Evolutionary conservation across 2,797 vertebrate species (phyloP).

Genomic region (Lacerta bilineata): DNA sequence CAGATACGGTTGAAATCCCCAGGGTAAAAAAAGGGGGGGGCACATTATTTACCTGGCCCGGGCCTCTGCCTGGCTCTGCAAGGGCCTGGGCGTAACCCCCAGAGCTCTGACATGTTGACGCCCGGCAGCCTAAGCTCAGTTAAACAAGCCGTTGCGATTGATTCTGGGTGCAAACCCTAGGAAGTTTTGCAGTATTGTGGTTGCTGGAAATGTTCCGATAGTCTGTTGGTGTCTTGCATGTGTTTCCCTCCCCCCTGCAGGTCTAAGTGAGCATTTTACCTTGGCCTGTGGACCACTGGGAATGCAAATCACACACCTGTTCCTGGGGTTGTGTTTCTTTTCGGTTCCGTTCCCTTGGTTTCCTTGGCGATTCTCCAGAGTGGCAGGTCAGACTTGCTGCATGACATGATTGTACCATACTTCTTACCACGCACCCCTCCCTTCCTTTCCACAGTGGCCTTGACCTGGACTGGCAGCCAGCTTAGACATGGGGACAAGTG

Average conservation of each 20-base stretch:
- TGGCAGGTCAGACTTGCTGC: neutral
- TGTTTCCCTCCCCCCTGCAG: neutral
- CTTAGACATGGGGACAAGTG: conserved; percentile 76
- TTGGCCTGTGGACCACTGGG: neutral
- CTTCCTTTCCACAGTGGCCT: conserved; percentile 46
- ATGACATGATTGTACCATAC: neutral
- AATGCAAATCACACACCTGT: neutral
- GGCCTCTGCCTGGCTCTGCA: too few relatives aligned
- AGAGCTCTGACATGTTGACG: neutral
- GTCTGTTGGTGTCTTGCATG: neutral
- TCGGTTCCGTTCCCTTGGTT: neutral
- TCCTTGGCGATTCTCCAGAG: neutral
- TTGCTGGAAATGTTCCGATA: neutral
- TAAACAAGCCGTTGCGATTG: neutral
- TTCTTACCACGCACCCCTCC: fast-evolving
- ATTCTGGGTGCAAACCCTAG: neutral
- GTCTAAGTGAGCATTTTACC: neutral
- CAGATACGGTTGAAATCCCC: too few relatives aligned
- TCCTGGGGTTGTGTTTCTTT: neutral
- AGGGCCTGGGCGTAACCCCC: neutral
- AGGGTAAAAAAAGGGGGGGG: too few relatives aligned
- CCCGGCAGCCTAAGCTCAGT: too few relatives aligned
- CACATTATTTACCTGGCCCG: too few relatives aligned
- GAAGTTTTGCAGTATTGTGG: neutral
- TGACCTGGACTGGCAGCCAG: conserved; percentile 76